Base-by-base conservation (phyloP, 2,888 invertebrate species). In the Osedax frankpressi region DNA sequence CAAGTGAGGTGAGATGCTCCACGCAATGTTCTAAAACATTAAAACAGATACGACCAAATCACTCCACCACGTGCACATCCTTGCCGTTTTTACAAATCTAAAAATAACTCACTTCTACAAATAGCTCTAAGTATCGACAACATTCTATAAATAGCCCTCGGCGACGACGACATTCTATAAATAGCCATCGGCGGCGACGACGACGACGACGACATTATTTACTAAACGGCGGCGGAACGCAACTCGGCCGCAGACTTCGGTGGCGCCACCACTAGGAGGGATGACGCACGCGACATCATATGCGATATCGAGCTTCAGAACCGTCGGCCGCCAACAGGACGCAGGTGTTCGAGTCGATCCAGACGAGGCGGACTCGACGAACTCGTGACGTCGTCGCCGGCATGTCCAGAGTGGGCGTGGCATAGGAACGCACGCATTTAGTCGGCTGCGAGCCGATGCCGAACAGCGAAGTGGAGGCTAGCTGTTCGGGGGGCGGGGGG, bases 361-460 rank as follows among this genome's bases (percentile, higher is more conserved):
- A 98, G 28, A 95, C 92, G 27, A 98, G 88, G 72, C 93, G 89
- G 2, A 95, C 95, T 77, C 94, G 87, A 59, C 93, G 89, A 86
- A 94, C 91, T 0, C 94, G 92, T 87, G 93, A 85, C 74, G 79
- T 82, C 75, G 79, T 76, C 0, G 80, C 78, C 27, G 79, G 79
- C 29, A 80, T 78, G 68, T 78, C 74, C 69, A 81, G 73, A 30
- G 80, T 81, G 63, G 82, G 84, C 78, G 93, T 94, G 1, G 83
- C 81, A 87, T 93, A 94, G 71, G 94, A 93, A 83, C 95, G 94
- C 63, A 95, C 90, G 86, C 96, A 95, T 75, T 93, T 90, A 0
- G 96, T 95, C 86, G 96, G 96, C 2, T 94, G 93, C 78, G 95
- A 93, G 24, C 98, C 98, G 80, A 98, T 87, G 0, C 96, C 97